Evolutionary conservation across 2,888 invertebrate genomes (phyloP).

Genomic region (Pomacea canaliculata): DNA sequence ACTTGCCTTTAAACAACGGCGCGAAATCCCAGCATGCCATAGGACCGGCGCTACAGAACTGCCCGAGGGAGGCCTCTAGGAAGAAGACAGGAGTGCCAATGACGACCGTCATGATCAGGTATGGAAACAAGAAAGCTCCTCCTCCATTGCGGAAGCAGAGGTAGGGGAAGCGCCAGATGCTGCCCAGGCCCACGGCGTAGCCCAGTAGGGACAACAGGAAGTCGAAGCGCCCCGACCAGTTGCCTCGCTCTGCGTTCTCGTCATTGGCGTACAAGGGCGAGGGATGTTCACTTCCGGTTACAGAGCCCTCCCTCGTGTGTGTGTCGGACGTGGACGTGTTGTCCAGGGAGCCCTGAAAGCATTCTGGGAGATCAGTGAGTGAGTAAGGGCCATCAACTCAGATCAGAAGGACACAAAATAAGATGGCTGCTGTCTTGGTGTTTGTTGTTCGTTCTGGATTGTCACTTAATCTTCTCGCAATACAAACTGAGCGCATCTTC

Average conservation of each 20-base stretch:
- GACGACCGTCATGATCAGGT: constrained; percentile 65
- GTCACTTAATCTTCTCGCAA: too few relatives aligned
- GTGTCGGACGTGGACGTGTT: neutral
- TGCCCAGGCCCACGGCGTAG: constrained; percentile 59
- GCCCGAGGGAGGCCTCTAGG: constrained; percentile 67
- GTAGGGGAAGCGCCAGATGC: constrained; percentile 73
- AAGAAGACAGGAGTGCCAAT: constrained; percentile 68
- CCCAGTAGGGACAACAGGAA: constrained; percentile 54
- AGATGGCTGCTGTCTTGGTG: too few relatives aligned
- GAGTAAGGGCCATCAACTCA: too few relatives aligned
- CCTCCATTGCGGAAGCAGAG: constrained; percentile 21
- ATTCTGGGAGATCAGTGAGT: neutral
- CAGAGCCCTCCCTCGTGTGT: neutral
- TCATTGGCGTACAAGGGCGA: constrained; percentile 48
- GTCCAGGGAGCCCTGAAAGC: neutral
- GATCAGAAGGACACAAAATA: too few relatives aligned
- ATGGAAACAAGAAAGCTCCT: constrained; percentile 69
- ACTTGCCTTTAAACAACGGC: constrained; percentile 67
- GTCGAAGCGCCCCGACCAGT: constrained; percentile 60
- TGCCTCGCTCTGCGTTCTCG: constrained; percentile 55
- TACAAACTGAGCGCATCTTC: too few relatives aligned
- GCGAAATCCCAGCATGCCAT: constrained; percentile 69
- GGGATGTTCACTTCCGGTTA: constrained; percentile 30
- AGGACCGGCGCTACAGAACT: constrained; percentile 67
- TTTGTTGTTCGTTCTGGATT: too few relatives aligned